Evolutionary conservation across 2,888 invertebrate species (phyloP), one percentile per base, ranked within the genome.

Genomic region (Vandiemenella viatica): DNA sequence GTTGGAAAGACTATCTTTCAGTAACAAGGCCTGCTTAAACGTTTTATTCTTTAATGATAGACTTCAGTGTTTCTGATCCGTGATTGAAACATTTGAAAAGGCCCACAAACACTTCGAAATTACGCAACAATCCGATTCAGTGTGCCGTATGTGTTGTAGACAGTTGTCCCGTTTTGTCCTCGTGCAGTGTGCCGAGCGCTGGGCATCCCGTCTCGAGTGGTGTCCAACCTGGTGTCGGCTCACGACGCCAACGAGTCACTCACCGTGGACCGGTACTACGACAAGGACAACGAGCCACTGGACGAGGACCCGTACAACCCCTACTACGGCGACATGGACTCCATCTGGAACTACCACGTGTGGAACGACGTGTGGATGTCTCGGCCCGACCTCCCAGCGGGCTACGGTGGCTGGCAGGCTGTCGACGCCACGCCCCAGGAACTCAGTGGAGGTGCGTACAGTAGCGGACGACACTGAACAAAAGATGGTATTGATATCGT

Each of bases 311-410:
- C 83, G 1, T 76, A 79, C 55, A 80, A 83, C 59, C 72, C 74
- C 1, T n/a, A n/a, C n/a, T 66, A 66, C 19, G 76, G 76, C 43
- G 88, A 89, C 62, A 76, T 76, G 43, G 88, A 89, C 62, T 83
- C 85, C 10, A 78, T 88, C 57, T 89, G 89, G 87, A 88, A 85
- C 65, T 89, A 83, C 63, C 88, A 89, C 60, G 86, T 88, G 6
- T 89, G 89, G 89, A 86, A 83, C 60, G 89, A 89, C 57, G 83
- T 80, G 0, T 89, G 84, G 81, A 87, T 88, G 86, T 75, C 81
- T 0, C 70, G 89, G 50, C 81, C 82, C 6, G 88, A 89, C 63
- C 71, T 83, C 21, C 79, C 79, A 1, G 70, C 74, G 55, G 81
- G 84, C 10, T 87, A 83, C 61, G 86, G 85, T 1, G 89, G 89